Base-by-base conservation (phyloP, 2,113 vertebrate genomes). In the Pangasianodon gigas region DNA sequence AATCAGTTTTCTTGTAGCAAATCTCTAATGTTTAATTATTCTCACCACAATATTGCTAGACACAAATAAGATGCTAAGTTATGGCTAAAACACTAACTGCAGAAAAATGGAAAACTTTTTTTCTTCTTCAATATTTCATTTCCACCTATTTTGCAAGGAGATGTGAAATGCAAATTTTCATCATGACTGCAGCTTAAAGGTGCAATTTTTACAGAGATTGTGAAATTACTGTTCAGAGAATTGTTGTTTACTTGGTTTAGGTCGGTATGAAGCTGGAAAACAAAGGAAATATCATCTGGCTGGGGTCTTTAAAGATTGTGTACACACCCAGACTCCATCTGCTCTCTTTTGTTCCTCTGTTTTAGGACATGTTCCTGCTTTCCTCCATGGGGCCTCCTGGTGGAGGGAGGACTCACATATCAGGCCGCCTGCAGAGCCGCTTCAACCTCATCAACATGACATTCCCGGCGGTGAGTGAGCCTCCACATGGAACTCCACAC, bases 371-470 rank as follows among this genome's bases (percentile, higher is more conserved):
- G 96, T 97, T 97, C 90, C 93, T 98, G 87, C 93, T 98, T 96
- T 96, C 96, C 0, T 96, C 97, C 32, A 98, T 98, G 97, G 97
- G 97, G 51, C 97, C 97, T 65, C 96, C 97, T 16, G 97, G 97
- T 74, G 97, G 97, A 18, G 97, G 97, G 84, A 96, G 97, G 62
- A 97, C 96, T 11, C 92, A 94, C 56, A 97, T 98, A 83, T 97
- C 97, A 26, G 88, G 93, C 0, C 96, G 97, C 74, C 94, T 98
- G 16, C 97, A 97, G 94, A 97, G 97, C 93, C 94, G 96, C n/a
- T 98, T 98, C 93, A 97, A 96, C 92, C 94, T 98, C 90, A 97
- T 98, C 95, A 98, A 98, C 91, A 97, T 98, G 97, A 97, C 97
- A 84, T 97, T 97, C 91, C 97, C 97, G 52, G 94, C 95, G 51